Evolutionary conservation across 2,888 invertebrate genomes (phyloP), one percentile per base, ranked within the genome.

Genomic region (Ryuthela nishihirai): DNA sequence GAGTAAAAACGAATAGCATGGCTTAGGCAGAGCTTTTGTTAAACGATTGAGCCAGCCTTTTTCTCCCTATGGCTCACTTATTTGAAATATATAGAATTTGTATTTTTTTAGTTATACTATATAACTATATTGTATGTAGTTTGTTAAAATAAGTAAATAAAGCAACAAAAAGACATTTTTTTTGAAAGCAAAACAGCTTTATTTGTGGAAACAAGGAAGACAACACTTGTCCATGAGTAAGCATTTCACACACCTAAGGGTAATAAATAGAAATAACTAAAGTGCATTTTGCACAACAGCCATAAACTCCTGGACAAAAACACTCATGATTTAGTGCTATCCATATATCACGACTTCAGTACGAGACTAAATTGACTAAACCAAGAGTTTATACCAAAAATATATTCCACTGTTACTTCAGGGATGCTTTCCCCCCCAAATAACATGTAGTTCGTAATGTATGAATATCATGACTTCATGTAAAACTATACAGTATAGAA

Each of bases 241-340:
- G 58, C 58, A 42, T 39, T 52, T 58, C 47, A 52, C 52, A 58
- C 58, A 58, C 52, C 58, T 52, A 58, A 38, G 52, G 42, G 47
- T 53, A 58, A 58, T 58, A 58, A 58, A 58, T 58, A 58, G 40
- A 47, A 58, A 58, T 49, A n/a, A n/a, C n/a, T n/a, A 47, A 42
- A 41, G 41, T 32, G 21, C 25, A 20, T 26, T 26, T 15, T 39
- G 24, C 34, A 24, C 15, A 25, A 38, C 41, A 25, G 18, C 43
- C 20, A 43, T 17, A 34, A 32, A 21, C 42, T 47, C 42, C 26
- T 48, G 47, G 47, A 54, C 46, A 40, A 46, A 40, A 52, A 43
- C 35, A 39, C 17, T 36, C 36, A 40, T 26, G 40, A 40, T 25
- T 32, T 24, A 20, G 46, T 56, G 50, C 46, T 35, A 20, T 21